These are phyloP conservation scores for Pyxicephalus adspersus DNA, from an alignment of 2,113 vertebrate species.

Conservation along the genomic window DNA sequence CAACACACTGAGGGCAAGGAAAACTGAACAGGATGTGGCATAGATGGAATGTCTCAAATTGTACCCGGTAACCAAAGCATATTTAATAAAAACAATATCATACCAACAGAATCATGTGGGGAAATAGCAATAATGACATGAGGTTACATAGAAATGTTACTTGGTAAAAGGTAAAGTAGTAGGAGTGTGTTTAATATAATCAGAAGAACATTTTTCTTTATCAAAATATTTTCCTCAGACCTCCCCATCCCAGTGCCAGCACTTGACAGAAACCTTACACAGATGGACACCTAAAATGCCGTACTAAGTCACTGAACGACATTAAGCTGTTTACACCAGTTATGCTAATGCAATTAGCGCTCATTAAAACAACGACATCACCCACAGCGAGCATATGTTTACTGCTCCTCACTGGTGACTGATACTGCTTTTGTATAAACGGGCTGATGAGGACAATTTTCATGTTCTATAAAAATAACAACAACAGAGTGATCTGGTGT, in stretches of 20 bases:
- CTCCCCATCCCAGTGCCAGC: conserved; percentile 64
- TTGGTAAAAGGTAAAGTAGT: too few species aligned
- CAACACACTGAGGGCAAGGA: too few species aligned
- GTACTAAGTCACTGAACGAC: conserved; percentile 76
- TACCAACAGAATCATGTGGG: too few species aligned
- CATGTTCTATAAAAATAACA: conserved; percentile 57
- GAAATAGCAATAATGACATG: too few species aligned
- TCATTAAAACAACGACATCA: conserved; percentile 77
- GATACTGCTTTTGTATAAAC: conserved; percentile 68
- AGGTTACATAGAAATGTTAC: too few species aligned
- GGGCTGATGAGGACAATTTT: conserved; percentile 67
- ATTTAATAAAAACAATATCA: too few species aligned
- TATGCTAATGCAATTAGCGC: conserved; percentile 86
- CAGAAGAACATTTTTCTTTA: conserved; percentile 1
- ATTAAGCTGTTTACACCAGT: conserved; percentile 86
- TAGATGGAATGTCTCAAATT: too few species aligned
- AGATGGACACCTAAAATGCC: conserved; percentile 79
- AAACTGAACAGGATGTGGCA: too few species aligned
- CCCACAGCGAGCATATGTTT: conserved; percentile 77
- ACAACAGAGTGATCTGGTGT: conserved; percentile 46
- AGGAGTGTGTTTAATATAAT: background rate
- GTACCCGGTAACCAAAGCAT: too few species aligned
- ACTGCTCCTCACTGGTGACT: conserved; percentile 75
- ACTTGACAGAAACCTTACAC: conserved; percentile 71
- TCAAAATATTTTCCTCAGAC: conserved; percentile 16